These are phyloP conservation scores for Mellilla xanthometata DNA, from an alignment of 2,888 invertebrate genomes.

Conservation along the genomic window DNA sequence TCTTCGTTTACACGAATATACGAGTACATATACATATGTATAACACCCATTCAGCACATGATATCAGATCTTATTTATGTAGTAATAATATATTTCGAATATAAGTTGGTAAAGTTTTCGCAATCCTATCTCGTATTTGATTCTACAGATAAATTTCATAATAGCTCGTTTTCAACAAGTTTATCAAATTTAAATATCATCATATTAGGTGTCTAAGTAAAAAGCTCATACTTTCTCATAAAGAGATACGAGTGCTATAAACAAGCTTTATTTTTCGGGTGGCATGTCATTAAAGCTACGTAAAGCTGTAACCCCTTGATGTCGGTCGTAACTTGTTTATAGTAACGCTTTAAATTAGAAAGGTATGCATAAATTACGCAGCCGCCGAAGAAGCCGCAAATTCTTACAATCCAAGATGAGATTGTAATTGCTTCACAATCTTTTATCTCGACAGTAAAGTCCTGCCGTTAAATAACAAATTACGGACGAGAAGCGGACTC, in stretches of 20 bases:
- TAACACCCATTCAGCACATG: too few species aligned
- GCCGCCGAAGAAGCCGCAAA: conserved; percentile 42
- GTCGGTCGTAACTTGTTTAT: conserved; percentile 76
- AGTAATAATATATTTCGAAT: too few species aligned
- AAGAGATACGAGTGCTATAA: conserved; percentile 62
- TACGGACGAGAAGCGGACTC: conserved; percentile 13
- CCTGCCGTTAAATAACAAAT: conserved; percentile 25
- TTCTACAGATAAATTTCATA: too few species aligned
- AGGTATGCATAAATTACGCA: conserved; percentile 54
- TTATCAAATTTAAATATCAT: too few species aligned
- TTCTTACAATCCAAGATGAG: conserved; percentile 41
- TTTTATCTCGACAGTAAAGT: conserved; percentile 24
- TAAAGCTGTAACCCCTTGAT: conserved; percentile 69
- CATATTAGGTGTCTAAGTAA: conserved; percentile 47
- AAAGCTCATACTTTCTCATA: conserved; percentile 42
- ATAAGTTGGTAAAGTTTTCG: too few species aligned
- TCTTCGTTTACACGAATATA: too few species aligned
- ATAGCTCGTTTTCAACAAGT: too few species aligned
- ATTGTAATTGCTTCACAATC: conserved; percentile 42
- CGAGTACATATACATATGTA: too few species aligned
- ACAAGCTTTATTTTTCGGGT: conserved; percentile 67
- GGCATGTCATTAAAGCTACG: conserved; percentile 67
- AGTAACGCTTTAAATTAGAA: conserved; percentile 71
- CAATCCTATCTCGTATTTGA: too few species aligned
- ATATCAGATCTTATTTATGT: too few species aligned